Evolutionary conservation across 1,140 invertebrate genomes (phyloP).

Genomic region (Lepidurus arcticus): DNA sequence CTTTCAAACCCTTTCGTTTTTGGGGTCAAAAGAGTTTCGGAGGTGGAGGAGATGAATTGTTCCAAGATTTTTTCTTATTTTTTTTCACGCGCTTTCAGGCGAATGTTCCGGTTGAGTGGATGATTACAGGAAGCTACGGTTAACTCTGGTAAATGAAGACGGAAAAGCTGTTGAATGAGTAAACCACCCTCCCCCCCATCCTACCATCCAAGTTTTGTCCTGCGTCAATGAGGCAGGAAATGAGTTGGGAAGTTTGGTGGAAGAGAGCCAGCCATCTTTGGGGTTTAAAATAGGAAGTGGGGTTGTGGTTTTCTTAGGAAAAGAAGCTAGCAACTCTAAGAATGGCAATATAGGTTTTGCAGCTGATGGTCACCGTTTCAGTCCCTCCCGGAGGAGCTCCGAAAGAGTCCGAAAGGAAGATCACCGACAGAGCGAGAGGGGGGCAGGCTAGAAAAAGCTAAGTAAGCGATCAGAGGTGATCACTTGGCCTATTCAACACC

Average conservation of each 20-base stretch:
- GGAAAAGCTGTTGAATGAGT: not conserved
- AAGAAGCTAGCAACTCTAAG: too few relatives aligned
- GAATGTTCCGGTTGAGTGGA: slow-evolving; percentile 1
- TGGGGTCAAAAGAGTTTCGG: not conserved
- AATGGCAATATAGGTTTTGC: too few relatives aligned
- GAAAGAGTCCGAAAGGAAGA: not conserved
- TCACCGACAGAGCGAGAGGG: not conserved
- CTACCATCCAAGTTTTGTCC: not conserved
- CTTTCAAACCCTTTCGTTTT: too few relatives aligned
- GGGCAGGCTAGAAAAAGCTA: not conserved
- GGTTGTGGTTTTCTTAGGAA: too few relatives aligned
- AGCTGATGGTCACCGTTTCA: too few relatives aligned
- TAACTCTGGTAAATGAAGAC: not conserved
- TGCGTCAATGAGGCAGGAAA: slow-evolving; percentile 16
- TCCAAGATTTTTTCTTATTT: not conserved
- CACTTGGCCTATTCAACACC: slow-evolving; percentile 3
- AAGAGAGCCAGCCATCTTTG: not conserved
- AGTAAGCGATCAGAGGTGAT: slow-evolving; percentile 19
- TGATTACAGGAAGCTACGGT: slow-evolving; percentile 11
- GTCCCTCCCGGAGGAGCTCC: too few relatives aligned
- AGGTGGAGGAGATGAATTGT: not conserved
- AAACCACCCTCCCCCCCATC: not conserved
- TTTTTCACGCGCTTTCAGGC: not conserved
- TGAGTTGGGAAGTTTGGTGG: not conserved
- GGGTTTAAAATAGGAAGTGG: too few relatives aligned